Percentiles rank a stretch among this genome's conserved stretches.
Evolutionary conservation across 2,888 invertebrate species (phyloP).

Genomic region (Megaustenia siamemsis): DNA sequence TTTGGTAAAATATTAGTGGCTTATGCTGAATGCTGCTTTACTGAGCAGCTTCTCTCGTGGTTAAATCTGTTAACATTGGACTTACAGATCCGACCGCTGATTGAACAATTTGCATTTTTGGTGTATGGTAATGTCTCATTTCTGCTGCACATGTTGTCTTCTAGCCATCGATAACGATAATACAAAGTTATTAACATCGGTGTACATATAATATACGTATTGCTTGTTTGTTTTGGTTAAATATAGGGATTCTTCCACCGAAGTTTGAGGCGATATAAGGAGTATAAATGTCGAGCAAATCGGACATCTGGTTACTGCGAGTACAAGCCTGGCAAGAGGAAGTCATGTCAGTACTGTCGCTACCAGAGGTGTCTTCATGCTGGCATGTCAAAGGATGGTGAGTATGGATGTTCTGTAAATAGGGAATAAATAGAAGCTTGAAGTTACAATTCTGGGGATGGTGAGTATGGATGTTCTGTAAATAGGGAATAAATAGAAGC

Average conservation of each 20-base stretch:
- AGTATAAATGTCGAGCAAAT: slow-evolving; percentile 47
- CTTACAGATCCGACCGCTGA: no score
- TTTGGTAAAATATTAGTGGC: no score
- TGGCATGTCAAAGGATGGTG: slow-evolving; percentile 48
- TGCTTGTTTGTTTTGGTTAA: background rate
- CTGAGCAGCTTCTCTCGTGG: no score
- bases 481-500: no score
- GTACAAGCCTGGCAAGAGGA: slow-evolving; percentile 46
- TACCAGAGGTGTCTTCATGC: slow-evolving; percentile 44
- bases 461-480: slow-evolving; percentile 9
- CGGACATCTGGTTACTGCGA: slow-evolving; percentile 45
- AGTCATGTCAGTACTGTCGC: slow-evolving; percentile 50
- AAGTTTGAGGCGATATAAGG: slow-evolving; percentile 36
- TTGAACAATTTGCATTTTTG: no score
- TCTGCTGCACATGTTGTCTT: no score
- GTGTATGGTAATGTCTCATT: no score
- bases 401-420: background rate
- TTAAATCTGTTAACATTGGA: no score
- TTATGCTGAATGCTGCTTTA: no score
- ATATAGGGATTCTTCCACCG: slow-evolving; percentile 52
- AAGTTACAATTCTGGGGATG: slow-evolving; percentile 44
- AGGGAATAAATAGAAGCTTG: no score
- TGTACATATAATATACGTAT: no score
- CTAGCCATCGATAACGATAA: no score
- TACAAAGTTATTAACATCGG: background rate